Conservation (phyloP, 2,113 vertebrate genomes). For the Drymodes brunneopygia region DNA sequence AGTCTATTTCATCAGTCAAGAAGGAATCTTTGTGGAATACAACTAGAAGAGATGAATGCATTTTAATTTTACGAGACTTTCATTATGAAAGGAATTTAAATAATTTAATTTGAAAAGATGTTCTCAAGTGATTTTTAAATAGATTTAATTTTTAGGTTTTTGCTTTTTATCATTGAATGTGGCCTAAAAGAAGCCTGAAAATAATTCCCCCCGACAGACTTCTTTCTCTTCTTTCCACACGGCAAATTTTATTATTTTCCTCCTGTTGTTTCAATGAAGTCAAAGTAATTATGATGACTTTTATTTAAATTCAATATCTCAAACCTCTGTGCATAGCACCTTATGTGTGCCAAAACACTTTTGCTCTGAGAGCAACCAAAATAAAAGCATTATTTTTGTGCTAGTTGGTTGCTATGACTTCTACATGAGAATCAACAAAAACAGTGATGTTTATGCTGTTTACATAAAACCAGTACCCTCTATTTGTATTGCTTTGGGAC, state of each 20-base stretch:
- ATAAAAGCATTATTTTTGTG: not conserved
- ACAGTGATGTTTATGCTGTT: not conserved
- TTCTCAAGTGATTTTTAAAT: conserved; percentile 1
- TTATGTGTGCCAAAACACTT: not conserved
- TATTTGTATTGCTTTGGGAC: not conserved
- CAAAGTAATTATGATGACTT: not conserved
- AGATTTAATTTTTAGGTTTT: not conserved
- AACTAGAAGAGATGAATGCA: not conserved
- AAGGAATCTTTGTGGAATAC: conserved; percentile 34
- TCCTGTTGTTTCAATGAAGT: not conserved
- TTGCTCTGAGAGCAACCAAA: not conserved
- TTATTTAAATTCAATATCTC: not conserved
- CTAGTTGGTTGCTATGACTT: not conserved
- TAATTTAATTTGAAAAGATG: conserved; percentile 8
- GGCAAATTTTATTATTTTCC: not conserved
- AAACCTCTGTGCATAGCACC: not conserved
- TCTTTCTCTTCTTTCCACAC: not conserved
- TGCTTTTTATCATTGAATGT: not conserved
- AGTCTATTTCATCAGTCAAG: conserved; percentile 11
- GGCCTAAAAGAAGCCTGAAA: not conserved
- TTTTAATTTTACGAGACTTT: conserved; percentile 26
- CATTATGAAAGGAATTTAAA: conserved; percentile 30
- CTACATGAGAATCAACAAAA: not conserved
- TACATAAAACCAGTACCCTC: not conserved
- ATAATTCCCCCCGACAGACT: not conserved